Base-by-base conservation (phyloP, 64 coral and sea anemone species). In the Catalaphyllia jardinei region DNA sequence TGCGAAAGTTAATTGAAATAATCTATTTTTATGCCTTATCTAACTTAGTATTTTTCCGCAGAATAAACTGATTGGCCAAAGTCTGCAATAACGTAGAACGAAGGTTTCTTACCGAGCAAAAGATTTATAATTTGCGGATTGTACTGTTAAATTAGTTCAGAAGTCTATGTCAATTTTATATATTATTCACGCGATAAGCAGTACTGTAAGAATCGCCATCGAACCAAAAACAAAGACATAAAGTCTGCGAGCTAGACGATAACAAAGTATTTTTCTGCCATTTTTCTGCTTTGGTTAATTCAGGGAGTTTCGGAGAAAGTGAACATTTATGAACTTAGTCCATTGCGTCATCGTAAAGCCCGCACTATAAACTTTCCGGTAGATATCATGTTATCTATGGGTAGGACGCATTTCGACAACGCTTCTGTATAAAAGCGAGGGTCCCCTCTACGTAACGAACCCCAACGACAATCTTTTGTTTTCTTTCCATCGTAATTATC, bases 101-200 rank as follows among this genome's bases (percentile, higher is more conserved):
- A 85, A 71, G 13, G 39, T 49, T 46, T 69, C 42, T 24, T 15
- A 24, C 25, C 1, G n/a, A 85, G 33, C 14, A 19, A 67, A 24
- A 38, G 60, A 69, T n/a, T 55, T 80, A n/a, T 83, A 83, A 83
- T 83, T 83, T 83, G 80, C 62, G 80, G 80, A 30, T 65, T 83
- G 60, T 10, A n/a, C 17, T 24, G 30, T 16, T 38, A 64, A 67
- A 42, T 64, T 67, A 33, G 27, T 83, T 33, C 29, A 62, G 28
- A 10, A 80, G 57, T 61, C 78, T 3, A 80, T 62, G 25, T 18
- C 24, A 80, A 17, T 31, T 80, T 29, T 19, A 80, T 80, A 31
- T 2, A 77, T 80, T 61, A 30, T 54, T 59, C 27, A 24, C 14
- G 14, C 65, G 65, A 25, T 27, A 24, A 69, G 65, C 22, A 27